These are phyloP conservation scores for Drosophila anomalata DNA, from an alignment of 2,888 invertebrate genomes.

Conservation along the genomic window DNA sequence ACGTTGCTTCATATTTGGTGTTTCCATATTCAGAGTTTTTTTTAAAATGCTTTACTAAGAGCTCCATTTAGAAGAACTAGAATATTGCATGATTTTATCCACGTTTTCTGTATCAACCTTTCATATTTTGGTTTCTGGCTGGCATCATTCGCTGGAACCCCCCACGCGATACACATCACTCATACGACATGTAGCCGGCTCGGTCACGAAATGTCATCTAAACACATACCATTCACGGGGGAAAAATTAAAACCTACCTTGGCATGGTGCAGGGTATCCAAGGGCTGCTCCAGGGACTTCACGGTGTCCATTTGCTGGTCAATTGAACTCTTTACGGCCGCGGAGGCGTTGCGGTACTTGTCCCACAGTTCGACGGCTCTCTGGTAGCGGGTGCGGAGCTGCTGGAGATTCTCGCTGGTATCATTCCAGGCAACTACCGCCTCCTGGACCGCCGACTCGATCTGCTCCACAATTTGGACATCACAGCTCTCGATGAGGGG, in stretches of 20 bases:
- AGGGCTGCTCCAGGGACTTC: slow-evolving; percentile 87
- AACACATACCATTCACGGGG: slow-evolving; percentile 31
- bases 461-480: slow-evolving; percentile 89
- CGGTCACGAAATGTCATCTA: slow-evolving; percentile 17
- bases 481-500: slow-evolving; percentile 89
- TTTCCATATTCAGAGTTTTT: background rate
- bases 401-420: slow-evolving; percentile 90
- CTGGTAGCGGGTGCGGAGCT: slow-evolving; percentile 91
- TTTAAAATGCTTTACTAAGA: background rate
- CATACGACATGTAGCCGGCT: slow-evolving; percentile 21
- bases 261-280: slow-evolving; percentile 88
- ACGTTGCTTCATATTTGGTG: background rate
- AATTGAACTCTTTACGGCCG: slow-evolving; percentile 90
- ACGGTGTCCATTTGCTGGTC: slow-evolving; percentile 90
- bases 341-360: slow-evolving; percentile 91
- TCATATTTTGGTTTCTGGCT: background rate
- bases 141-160: slow-evolving; percentile 3
- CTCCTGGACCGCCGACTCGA: slow-evolving; percentile 90
- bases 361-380: slow-evolving; percentile 93
- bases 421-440: slow-evolving; percentile 92
- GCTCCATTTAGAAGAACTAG: background rate
- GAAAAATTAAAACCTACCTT: slow-evolving; percentile 86
- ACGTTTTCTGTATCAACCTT: background rate
- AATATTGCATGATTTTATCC: slow-evolving; percentile 2
- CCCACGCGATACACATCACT: slow-evolving; percentile 28